A percentile compares a stretch with the other conserved stretches of the same genome.
phyloP scores from a whole-genome alignment of 2,113 vertebrate species.

The Chrysochloris asiatica region DNA sequence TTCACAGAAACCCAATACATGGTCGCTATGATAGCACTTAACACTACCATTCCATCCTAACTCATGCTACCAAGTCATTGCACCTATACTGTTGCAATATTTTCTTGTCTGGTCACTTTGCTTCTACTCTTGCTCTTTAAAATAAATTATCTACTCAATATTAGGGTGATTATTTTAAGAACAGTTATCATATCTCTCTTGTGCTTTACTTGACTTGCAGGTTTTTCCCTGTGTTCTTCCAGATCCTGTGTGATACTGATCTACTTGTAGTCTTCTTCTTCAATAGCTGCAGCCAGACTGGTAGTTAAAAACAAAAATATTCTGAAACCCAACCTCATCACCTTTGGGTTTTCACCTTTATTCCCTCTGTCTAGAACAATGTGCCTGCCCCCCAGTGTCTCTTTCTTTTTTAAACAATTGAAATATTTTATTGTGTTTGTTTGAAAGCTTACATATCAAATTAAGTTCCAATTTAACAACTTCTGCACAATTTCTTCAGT shows the following conservation, averaged over 20 bases:
- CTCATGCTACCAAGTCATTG: neutral
- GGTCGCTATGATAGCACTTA: too few relatives aligned
- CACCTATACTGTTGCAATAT: neutral
- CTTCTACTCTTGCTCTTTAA: neutral
- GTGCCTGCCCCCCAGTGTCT: neutral
- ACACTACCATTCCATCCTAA: neutral
- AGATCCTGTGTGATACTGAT: neutral
- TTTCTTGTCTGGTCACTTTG: neutral
- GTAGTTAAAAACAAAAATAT: neutral
- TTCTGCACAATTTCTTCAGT: neutral
- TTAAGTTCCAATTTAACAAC: neutral
- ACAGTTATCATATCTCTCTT: neutral
- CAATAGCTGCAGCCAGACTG: neutral
- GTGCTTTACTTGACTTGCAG: neutral
- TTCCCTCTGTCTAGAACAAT: conserved; percentile 13
- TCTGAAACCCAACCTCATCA: neutral
- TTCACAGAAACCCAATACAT: too few relatives aligned
- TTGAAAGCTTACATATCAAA: neutral
- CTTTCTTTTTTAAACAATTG: neutral
- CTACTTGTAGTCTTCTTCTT: neutral
- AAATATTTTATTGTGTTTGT: neutral
- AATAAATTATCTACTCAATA: neutral
- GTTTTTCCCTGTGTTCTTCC: neutral
- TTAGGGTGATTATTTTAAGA: neutral
- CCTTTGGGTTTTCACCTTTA: neutral